These are phyloP conservation scores for Tapera naevia DNA, from an alignment of 2,797 vertebrate species.

Conservation along the genomic window DNA sequence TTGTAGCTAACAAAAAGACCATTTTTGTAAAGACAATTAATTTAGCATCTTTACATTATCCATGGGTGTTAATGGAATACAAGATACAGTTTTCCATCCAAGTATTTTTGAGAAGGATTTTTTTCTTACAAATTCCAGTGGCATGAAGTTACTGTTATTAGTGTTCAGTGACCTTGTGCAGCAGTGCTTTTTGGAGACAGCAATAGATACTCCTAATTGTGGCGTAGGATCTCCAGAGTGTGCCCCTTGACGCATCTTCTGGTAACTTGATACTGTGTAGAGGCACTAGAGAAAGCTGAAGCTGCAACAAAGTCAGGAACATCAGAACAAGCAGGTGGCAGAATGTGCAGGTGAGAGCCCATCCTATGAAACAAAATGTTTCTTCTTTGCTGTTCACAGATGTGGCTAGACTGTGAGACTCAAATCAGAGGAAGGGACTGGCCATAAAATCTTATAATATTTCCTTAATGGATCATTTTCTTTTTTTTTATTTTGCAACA, in stretches of 20 bases:
- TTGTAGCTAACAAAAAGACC: background rate
- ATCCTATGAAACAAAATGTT: background rate
- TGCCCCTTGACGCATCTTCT: background rate
- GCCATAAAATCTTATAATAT: background rate
- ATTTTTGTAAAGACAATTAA: background rate
- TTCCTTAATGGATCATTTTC: background rate
- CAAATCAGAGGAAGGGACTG: background rate
- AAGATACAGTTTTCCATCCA: background rate
- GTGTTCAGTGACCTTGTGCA: background rate
- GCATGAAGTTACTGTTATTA: background rate
- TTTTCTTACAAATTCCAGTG: background rate
- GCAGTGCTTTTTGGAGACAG: background rate
- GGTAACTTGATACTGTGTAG: background rate
- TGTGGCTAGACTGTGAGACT: background rate
- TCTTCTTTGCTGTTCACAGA: background rate
- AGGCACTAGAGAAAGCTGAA: background rate
- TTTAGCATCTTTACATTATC: background rate
- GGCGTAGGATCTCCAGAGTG: background rate
- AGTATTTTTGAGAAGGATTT: background rate
- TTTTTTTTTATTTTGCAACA: background rate
- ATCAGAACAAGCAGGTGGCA: background rate
- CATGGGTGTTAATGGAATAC: background rate
- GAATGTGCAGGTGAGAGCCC: fast-evolving
- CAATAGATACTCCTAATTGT: slow-evolving; percentile 31
- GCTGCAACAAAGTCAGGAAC: background rate